Conservation (phyloP, 2,113 vertebrate genomes). For the Cyanoramphus novaezelandiae region DNA sequence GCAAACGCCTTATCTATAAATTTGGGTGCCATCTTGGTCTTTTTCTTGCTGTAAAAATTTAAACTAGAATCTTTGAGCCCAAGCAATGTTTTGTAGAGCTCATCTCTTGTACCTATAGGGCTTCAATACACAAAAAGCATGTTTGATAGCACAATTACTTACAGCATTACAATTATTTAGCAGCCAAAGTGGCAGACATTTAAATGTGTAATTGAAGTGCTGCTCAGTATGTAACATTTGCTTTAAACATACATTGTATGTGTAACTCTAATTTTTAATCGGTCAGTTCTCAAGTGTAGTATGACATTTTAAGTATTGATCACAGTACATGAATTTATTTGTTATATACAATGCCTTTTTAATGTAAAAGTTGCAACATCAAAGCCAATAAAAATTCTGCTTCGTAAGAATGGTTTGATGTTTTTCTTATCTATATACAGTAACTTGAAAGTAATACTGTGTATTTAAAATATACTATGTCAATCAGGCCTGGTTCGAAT, state of each 20-base stretch:
- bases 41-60: constrained; percentile 55
- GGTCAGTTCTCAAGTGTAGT: constrained; percentile 60
- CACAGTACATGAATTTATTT: constrained; percentile 43
- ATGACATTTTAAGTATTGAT: constrained; percentile 50
- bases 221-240: constrained; percentile 60
- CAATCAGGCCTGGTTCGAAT: constrained; percentile 80
- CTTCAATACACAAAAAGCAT: constrained; percentile 39
- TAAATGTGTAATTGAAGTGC: constrained; percentile 56
- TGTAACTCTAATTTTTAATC: constrained; percentile 57
- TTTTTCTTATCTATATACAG: constrained; percentile 69
- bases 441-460: not conserved
- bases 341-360: constrained; percentile 68
- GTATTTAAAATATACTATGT: constrained; percentile 21
- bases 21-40: constrained; percentile 56
- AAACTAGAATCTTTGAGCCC: constrained; percentile 36
- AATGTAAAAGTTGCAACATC: constrained; percentile 82
- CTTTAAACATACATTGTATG: constrained; percentile 56
- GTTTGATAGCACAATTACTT: constrained; percentile 62
- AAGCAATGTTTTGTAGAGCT: constrained; percentile 29
- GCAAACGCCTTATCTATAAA: constrained; percentile 26
- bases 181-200: constrained; percentile 51
- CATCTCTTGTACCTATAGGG: constrained; percentile 30
- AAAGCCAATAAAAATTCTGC: constrained; percentile 81
- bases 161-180: constrained; percentile 57
- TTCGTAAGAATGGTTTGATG: constrained; percentile 71